phyloP scores from a whole-genome alignment of 2,888 invertebrate species.

The Sphaerophoria rueppellii region DNA sequence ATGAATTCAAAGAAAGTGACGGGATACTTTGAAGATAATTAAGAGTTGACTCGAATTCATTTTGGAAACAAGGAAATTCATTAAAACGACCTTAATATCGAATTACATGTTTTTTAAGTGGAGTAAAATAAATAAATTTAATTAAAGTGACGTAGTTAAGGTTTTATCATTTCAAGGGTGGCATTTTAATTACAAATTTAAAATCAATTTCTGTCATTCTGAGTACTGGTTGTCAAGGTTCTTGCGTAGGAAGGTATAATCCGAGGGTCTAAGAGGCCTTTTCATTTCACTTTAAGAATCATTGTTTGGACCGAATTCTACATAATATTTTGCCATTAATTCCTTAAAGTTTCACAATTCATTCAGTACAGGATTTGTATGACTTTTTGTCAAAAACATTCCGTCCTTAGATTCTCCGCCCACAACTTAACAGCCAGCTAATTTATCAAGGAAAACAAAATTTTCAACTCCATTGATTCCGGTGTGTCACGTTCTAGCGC shows the following conservation, averaged over 20 bases:
- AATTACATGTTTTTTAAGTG: background rate
- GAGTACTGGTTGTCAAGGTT: too few species aligned
- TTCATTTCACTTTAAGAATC: too few species aligned
- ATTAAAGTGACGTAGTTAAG: background rate
- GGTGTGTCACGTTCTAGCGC: conserved; percentile 50
- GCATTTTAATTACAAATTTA: too few species aligned
- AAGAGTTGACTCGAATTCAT: background rate
- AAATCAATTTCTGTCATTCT: too few species aligned
- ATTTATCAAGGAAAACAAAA: conserved; percentile 38
- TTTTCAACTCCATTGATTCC: conserved; percentile 56
- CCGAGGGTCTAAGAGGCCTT: too few species aligned
- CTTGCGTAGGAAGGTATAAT: too few species aligned
- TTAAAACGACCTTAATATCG: background rate
- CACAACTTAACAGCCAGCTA: background rate
- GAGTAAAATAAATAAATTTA: background rate
- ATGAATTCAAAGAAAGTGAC: background rate
- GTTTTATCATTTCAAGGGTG: too few species aligned
- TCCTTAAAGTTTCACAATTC: conserved; percentile 12
- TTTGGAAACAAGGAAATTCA: background rate
- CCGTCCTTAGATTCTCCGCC: background rate
- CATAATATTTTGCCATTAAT: too few species aligned
- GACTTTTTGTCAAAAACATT: conserved; percentile 18
- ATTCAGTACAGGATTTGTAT: conserved; percentile 1
- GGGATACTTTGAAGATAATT: background rate
- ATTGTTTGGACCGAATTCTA: too few species aligned